Evolutionary conservation across 2,888 invertebrate genomes (phyloP).

Genomic region (Aleiodes alternator): DNA sequence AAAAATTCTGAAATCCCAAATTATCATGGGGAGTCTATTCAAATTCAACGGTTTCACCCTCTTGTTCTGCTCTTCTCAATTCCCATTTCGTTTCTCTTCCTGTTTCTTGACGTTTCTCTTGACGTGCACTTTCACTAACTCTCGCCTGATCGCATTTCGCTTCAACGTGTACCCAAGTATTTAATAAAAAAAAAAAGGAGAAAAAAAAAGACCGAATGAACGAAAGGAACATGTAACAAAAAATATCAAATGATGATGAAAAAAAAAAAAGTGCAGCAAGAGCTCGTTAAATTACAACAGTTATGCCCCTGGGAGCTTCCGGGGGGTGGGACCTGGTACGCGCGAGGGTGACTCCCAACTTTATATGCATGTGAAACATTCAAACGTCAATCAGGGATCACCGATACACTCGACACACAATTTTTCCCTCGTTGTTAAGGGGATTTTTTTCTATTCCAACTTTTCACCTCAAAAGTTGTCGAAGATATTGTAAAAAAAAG

Average conservation of each 20-base stretch:
- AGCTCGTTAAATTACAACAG: slow-evolving; percentile 38
- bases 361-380: slow-evolving; percentile 41
- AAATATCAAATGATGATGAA: neutral
- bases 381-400: slow-evolving; percentile 39
- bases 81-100: slow-evolving; percentile 20
- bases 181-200: slow-evolving; percentile 14
- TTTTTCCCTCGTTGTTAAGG: slow-evolving; percentile 25
- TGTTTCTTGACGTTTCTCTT: slow-evolving; percentile 46
- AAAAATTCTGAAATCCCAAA: slow-evolving; percentile 13
- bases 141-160: slow-evolving; percentile 29
- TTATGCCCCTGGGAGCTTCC: slow-evolving; percentile 29
- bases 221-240: slow-evolving; percentile 27
- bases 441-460: slow-evolving; percentile 35
- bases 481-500: slow-evolving; percentile 42
- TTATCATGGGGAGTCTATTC: slow-evolving; percentile 26
- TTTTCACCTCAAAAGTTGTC: slow-evolving; percentile 42
- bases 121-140: slow-evolving; percentile 28
- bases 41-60: slow-evolving; percentile 44
- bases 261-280: slow-evolving; percentile 36
- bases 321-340: slow-evolving; percentile 22
- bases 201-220: neutral
- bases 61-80: slow-evolving; percentile 32
- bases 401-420: slow-evolving; percentile 35
- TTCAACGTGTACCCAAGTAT: slow-evolving; percentile 4
- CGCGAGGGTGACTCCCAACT: slow-evolving; percentile 34